Base-by-base conservation (phyloP, 92 coral and sea anemone species). In the Anthopleura xanthogrammica region DNA sequence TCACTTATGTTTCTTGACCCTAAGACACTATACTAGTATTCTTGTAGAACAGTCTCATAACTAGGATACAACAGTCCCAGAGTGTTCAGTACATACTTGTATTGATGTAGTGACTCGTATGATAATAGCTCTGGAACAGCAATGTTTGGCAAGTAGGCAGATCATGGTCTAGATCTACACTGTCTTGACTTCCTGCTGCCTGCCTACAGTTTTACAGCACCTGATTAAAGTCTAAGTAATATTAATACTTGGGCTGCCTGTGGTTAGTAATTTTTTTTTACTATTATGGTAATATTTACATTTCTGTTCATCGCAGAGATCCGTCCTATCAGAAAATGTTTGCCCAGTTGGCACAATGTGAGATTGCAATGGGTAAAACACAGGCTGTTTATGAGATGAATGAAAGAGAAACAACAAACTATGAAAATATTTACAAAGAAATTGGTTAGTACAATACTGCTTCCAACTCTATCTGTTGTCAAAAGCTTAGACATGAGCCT, bases 331-430 rank as follows among this genome's bases (percentile, higher is more conserved):
- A 97, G 86, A 97, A 92, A 82, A 94, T 97, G 90, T 86, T 94
- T 43, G 89, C 94, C 23, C 92, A 92, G 76, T 85, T 97, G 16
- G 93, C 99, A 19, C 99, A 97, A 75, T 92, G 98, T 86, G 99
- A 97, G 57, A 94, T 92, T 86, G 94, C 97, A 39, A 90, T 89
- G 76, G 93, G 95, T 43, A 97, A 97, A 86, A 94, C 98, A 43
- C 87, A 90, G 52, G 88, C 86, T 78, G 95, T 95, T 14, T 89
- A 88, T 82, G 94, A 94, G 75, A 92, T 97, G 97, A 97, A 97
- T 86, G 97, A 97, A 77, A 90, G 88, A 65, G 99, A 97, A 83
- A 97, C 95, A 36, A 79, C 88, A 16, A 94, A 94, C 77, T 97
- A 97, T 83, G 95, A 94, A 86, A 97, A 90, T 84, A 90, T 87